These are phyloP conservation scores for Cyprinodon diabolis DNA, from an alignment of 2,797 vertebrate genomes.

Conservation along the genomic window DNA sequence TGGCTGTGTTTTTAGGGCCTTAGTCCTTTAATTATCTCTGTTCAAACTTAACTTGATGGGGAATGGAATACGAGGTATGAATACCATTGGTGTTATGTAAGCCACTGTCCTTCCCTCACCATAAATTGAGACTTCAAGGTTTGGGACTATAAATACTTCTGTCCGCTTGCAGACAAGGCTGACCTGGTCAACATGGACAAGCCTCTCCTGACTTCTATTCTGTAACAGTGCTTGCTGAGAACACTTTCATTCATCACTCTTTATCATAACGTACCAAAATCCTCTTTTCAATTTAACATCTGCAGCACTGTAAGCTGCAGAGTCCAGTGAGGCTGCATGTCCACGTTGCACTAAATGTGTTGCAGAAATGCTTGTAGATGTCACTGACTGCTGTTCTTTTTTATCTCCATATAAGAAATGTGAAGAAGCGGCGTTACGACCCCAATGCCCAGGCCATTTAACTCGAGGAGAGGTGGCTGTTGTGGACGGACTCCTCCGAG, in stretches of 20 bases:
- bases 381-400: slow-evolving; percentile 76
- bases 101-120: background rate
- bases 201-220: slow-evolving; percentile 52
- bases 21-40: background rate
- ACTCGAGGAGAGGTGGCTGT: slow-evolving; percentile 64
- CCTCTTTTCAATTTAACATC: background rate
- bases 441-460: slow-evolving; percentile 93
- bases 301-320: slow-evolving; percentile 37
- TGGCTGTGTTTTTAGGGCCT: no score
- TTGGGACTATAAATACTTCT: slow-evolving; percentile 55
- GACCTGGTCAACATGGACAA: slow-evolving; percentile 60
- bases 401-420: slow-evolving; percentile 88
- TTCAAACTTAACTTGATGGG: background rate
- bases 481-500: slow-evolving; percentile 78
- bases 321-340: slow-evolving; percentile 60
- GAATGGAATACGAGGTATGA: background rate
- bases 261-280: slow-evolving; percentile 7
- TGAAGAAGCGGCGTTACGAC: slow-evolving; percentile 97
- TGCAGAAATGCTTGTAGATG: slow-evolving; percentile 19
- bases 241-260: slow-evolving; percentile 3
- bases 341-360: slow-evolving; percentile 59
- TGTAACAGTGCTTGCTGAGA: slow-evolving; percentile 16
- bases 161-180: slow-evolving; percentile 54
- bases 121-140: slow-evolving; percentile 8
- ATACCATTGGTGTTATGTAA: background rate